Conservation (phyloP, 2,888 invertebrate species). For the Cephonodes hylas region DNA sequence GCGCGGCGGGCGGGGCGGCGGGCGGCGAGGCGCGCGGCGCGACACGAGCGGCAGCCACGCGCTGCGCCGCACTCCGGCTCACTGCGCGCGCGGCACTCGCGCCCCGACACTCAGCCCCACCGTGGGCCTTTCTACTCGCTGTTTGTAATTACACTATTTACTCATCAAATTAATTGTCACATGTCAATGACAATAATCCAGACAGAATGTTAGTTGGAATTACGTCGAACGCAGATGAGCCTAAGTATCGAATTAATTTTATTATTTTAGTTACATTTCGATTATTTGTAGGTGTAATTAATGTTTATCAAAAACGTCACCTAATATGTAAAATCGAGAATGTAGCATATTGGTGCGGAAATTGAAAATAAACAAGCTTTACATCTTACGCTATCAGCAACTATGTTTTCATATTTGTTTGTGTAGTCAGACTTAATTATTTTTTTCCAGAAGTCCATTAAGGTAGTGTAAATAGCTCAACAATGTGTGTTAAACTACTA, state of each 20-base stretch:
- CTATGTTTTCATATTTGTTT: no score
- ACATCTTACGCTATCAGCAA: background rate
- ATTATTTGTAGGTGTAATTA: background rate
- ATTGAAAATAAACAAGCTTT: no score
- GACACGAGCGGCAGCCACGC: conserved; percentile 47
- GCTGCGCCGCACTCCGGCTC: conserved; percentile 39
- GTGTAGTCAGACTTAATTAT: background rate
- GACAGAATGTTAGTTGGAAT: background rate
- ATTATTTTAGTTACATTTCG: background rate
- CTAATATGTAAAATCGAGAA: background rate
- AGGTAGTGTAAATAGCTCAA: background rate
- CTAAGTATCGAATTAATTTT: background rate
- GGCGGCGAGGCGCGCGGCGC: conserved; percentile 32
- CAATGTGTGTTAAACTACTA: background rate
- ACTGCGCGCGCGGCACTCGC: conserved; percentile 49
- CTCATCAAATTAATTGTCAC: conserved; percentile 38
- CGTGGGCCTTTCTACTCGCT: conserved; percentile 54
- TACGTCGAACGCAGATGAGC: background rate
- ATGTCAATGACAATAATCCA: conserved; percentile 8
- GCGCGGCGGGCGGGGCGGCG: conserved; percentile 24
- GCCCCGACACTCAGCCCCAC: conserved; percentile 31
- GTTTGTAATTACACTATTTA: conserved; percentile 58
- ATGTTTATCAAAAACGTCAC: background rate
- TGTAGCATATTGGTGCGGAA: no score
- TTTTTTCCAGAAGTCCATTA: background rate